phyloP scores from a whole-genome alignment of 2,113 vertebrate genomes.

The Calidris pugnax region DNA sequence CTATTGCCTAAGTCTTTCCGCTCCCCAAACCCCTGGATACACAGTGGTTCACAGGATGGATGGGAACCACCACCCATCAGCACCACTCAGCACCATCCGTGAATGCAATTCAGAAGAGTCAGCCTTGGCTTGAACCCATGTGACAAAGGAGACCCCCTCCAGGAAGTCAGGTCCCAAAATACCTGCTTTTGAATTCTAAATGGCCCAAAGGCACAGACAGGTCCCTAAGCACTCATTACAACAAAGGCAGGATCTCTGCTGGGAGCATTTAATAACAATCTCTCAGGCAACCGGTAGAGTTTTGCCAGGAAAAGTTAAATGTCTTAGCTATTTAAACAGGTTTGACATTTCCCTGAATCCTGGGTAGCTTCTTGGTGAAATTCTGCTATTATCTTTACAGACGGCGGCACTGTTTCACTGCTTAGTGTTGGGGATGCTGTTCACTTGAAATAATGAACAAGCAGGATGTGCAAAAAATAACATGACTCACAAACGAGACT shows the following conservation, averaged over 20 bases:
- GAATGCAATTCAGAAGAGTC: neutral
- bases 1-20: neutral
- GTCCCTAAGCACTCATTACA: neutral
- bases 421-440: neutral
- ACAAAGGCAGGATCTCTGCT: neutral
- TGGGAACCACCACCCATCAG: neutral
- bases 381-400: neutral
- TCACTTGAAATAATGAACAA: neutral
- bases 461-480: neutral
- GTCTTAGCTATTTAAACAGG: slow-evolving; percentile 32
- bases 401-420: neutral
- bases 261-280: neutral
- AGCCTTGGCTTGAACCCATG: neutral
- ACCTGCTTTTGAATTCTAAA: neutral
- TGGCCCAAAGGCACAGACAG: neutral
- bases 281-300: neutral
- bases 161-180: neutral
- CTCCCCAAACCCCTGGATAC: neutral
- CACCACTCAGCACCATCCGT: neutral
- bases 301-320: slow-evolving; percentile 43
- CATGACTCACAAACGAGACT: neutral
- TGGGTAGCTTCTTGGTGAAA: neutral
- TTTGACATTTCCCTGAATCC: slow-evolving; percentile 38
- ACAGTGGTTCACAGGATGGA: neutral
- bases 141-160: neutral